Conservation (phyloP, 2,797 vertebrate species). For the Phyllotis vaccarum region DNA sequence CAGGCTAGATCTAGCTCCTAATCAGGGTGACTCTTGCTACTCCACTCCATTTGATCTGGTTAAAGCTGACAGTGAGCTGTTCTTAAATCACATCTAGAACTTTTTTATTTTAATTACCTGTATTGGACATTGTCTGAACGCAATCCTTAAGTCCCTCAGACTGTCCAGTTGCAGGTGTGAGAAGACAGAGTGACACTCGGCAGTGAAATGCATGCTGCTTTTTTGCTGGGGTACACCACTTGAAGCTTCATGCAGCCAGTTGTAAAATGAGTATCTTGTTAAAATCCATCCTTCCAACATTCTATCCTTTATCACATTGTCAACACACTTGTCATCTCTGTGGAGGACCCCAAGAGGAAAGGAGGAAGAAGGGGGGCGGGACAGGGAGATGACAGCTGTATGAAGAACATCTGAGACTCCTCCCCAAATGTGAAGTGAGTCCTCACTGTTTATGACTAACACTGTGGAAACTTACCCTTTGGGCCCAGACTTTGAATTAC, state of each 20-base stretch:
- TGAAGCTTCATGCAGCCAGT: fast-evolving
- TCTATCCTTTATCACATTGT: too few species aligned
- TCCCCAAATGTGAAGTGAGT: background rate
- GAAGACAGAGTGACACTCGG: background rate
- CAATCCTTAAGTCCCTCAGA: background rate
- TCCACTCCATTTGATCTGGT: too few species aligned
- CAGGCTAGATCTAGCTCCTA: too few species aligned
- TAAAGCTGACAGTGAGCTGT: background rate
- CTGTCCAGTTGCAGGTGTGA: too few species aligned
- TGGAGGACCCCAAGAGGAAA: background rate
- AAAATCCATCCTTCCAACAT: background rate
- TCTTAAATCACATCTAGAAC: background rate
- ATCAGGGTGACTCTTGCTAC: fast-evolving
- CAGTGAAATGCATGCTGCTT: fast-evolving
- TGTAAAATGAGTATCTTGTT: background rate
- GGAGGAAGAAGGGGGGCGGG: fast-evolving
- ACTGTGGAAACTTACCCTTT: background rate
- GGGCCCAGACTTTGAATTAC: background rate
- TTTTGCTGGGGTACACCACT: fast-evolving
- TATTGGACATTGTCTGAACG: background rate
- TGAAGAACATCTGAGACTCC: background rate
- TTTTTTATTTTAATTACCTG: background rate
- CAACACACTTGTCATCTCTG: background rate
- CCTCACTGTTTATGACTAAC: background rate
- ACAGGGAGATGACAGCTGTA: background rate